Base-by-base conservation (phyloP, 2,113 vertebrate species). In the Corydoras maculifer region DNA sequence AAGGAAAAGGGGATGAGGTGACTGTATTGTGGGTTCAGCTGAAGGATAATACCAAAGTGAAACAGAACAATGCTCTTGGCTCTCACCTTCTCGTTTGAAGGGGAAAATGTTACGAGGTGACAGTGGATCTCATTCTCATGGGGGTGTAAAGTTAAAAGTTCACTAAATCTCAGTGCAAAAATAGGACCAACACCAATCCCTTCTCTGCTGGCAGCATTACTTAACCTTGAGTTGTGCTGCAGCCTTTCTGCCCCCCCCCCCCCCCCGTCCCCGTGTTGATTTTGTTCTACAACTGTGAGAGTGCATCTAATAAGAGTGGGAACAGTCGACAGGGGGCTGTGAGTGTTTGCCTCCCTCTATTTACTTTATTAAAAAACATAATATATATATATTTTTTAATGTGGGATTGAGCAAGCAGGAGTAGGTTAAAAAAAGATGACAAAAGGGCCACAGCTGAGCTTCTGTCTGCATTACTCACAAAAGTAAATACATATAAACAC, bases 151-250 rank as follows among this genome's bases (percentile, higher is more conserved):
- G 25, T 71, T 68, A 62, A 65, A 25, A 63, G 54, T 58, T 31
- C n/a, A 35, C 13, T 53, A 74, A 68, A 62, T 15, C 58, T 49
- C 65, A 29, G 49, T 30, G 32, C 5, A 13, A 62, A 74, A 68
- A 58, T 55, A 65, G 72, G 60, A 62, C 15, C 49, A 55, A 32
- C 58, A 48, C 32, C 43, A 51, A 30, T 58, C 14, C 85, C 84
- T 86, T 82, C 80, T 83, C 80, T 55, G 73, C 84, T 83, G 81
- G 84, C 78, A 68, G 82, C 76, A 78, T 82, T 83, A 74, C 67
- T 79, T 85, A 82, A 79, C 84, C 78, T 54, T 70, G 54, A 79
- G 70, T 72, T 79, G 82, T 83, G 75, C 72, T 74, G 78, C 73
- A 74, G 30, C 58, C 48, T 8, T 48, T 31, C 53, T 43, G 62